A percentile compares a stretch with the other conserved stretches of the same genome.
Evolutionary conservation across 2,888 invertebrate species (phyloP).

Genomic region (Amphipoea oculea): DNA sequence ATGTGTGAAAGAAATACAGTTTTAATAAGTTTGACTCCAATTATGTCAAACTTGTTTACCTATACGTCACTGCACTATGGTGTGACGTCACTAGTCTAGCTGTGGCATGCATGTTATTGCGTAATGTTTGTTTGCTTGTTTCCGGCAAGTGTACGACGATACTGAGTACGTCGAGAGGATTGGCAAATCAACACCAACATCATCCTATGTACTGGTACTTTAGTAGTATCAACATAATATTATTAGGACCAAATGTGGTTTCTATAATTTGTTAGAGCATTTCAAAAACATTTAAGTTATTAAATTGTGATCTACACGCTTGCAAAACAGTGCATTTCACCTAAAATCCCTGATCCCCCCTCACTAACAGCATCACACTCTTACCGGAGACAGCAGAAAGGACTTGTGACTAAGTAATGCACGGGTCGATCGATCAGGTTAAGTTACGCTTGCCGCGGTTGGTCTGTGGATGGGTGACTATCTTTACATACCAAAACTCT

Average conservation of each 20-base stretch:
- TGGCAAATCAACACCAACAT: not conserved
- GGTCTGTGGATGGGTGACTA: too few species aligned
- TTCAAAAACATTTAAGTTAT: not conserved
- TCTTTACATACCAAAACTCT: too few species aligned
- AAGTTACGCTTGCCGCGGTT: too few species aligned
- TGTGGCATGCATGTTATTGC: not conserved
- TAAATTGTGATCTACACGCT: not conserved
- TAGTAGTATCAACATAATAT: not conserved
- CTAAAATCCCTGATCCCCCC: not conserved
- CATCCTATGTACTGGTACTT: not conserved
- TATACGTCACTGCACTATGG: slow-evolving; percentile 17
- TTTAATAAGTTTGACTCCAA: slow-evolving; percentile 32
- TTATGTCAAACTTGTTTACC: slow-evolving; percentile 37
- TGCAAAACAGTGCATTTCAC: not conserved
- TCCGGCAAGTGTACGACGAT: not conserved
- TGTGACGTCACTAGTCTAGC: slow-evolving; percentile 9
- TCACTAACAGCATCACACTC: not conserved
- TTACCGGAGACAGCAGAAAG: not conserved
- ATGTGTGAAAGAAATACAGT: slow-evolving; percentile 29
- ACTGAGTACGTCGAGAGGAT: not conserved
- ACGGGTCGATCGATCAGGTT: too few species aligned
- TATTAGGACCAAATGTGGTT: not conserved
- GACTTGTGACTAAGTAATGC: too few species aligned
- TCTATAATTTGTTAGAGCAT: not conserved
- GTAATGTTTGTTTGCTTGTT: slow-evolving; percentile 5